These are phyloP conservation scores for Setipinna tenuifilis DNA, from an alignment of 2,797 vertebrate species.

Conservation along the genomic window DNA sequence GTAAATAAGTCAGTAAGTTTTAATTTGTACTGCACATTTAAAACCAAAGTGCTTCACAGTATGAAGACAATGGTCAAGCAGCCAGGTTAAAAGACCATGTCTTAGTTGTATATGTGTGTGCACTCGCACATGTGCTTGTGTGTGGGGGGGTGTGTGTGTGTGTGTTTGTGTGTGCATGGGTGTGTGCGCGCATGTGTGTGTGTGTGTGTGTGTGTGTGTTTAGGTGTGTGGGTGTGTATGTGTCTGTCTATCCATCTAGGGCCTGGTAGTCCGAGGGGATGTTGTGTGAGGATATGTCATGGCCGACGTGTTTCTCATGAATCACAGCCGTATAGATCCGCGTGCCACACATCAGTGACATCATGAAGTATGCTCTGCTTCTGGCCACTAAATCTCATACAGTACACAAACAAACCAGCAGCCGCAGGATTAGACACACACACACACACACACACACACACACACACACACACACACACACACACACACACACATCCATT, in stretches of 20 bases:
- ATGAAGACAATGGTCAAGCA: no score
- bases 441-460: neutral
- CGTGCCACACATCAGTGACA: conserved; percentile 62
- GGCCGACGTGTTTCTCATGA: conserved; percentile 49
- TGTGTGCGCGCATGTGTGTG: conserved; percentile 15
- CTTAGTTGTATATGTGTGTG: neutral
- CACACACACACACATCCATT: neutral
- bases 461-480: neutral
- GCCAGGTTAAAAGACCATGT: no score
- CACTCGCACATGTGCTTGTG: neutral
- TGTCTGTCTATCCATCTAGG: neutral
- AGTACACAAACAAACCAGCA: conserved; percentile 58
- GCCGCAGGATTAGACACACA: conserved; percentile 34
- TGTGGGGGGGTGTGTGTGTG: neutral
- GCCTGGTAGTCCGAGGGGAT: conserved; percentile 24
- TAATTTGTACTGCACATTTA: no score
- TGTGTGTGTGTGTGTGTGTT: conserved; percentile 1
- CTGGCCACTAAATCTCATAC: conserved; percentile 58
- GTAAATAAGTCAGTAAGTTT: no score
- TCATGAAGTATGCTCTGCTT: conserved; percentile 59
- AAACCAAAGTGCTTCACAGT: no score
- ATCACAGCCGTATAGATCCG: conserved; percentile 59
- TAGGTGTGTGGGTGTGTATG: neutral
- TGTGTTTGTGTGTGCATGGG: neutral
- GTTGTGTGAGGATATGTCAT: conserved; percentile 45